Base-by-base conservation (phyloP, 2,797 vertebrate genomes). In the Eulemur coronatus region DNA sequence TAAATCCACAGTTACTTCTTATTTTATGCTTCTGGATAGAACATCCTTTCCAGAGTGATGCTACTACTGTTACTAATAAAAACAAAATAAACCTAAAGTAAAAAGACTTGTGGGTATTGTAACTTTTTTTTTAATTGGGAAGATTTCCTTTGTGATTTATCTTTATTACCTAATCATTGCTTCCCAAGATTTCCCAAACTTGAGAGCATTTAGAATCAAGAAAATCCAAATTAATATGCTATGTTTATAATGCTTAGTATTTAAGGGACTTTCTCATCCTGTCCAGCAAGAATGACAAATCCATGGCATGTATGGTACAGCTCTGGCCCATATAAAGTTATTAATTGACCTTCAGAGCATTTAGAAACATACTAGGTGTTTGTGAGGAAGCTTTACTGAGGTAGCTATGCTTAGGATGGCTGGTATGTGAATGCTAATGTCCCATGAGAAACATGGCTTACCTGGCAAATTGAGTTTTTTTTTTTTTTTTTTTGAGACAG, bases 191-290 rank as follows among this genome's bases (percentile, higher is more conserved):
- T 95, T 80, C 52, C 28, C 80, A 75, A 87, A 87, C 70, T 94
- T 59, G 65, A 89, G 43, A 87, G 46, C 52, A 92, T 72, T 96
- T 63, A 92, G 72, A 76, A 84, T 73, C 33, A 96, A 88, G 52
- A 89, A 85, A 91, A 38, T 43, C 9, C 57, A 80, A 94, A 90
- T 57, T 41, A 87, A 76, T n/a, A 11, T 13, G 26, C 61, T 80
- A 52, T 50, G 33, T 52, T 65, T 69, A 33, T 18, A 50, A 28
- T 43, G 4, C 65, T 89, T 73, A 38, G 30, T 46, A 52, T 48
- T 80, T 85, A 33, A 63, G 70, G 55, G 57, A 85, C 30, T 48
- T 78, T 69, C 1, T 11, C 3, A 17, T 69, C 10, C 8, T 26
- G 2, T 41, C 20, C 18, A 33, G 43, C 2, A 63, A 26, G 26